Conservation (phyloP, 2,113 vertebrate genomes). For the Atrichornis clamosus region DNA sequence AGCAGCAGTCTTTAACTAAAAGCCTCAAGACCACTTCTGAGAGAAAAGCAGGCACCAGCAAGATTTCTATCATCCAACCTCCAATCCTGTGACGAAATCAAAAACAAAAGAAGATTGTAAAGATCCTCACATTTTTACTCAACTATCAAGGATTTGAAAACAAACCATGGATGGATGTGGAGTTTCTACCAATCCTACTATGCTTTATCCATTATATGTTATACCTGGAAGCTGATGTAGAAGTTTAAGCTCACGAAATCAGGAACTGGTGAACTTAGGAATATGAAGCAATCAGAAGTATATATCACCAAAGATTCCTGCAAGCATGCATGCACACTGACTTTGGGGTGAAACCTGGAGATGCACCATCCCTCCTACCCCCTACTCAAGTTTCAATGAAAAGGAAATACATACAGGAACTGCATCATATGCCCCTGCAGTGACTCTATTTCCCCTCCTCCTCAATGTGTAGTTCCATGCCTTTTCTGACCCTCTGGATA, state of each 20-base stretch:
- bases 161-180: neutral
- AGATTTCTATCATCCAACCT: neutral
- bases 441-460: neutral
- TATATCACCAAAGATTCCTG: neutral
- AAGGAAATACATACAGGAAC: neutral
- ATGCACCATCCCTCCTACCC: neutral
- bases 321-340: rapidly evolving
- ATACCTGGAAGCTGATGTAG: neutral
- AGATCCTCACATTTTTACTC: neutral
- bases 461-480: neutral
- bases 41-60: neutral
- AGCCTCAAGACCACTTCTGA: neutral
- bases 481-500: neutral
- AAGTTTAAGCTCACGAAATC: neutral
- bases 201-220: neutral
- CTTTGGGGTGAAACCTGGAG: neutral
- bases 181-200: neutral
- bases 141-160: neutral
- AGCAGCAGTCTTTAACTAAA: neutral
- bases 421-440: neutral
- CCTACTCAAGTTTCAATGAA: neutral
- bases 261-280: neutral
- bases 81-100: neutral
- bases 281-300: neutral
- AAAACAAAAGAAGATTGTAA: neutral